A percentile compares a stretch with the other conserved stretches of the same genome.
Conservation (phyloP, 2,888 invertebrate genomes). For the Cyrtodaria siliqua region DNA sequence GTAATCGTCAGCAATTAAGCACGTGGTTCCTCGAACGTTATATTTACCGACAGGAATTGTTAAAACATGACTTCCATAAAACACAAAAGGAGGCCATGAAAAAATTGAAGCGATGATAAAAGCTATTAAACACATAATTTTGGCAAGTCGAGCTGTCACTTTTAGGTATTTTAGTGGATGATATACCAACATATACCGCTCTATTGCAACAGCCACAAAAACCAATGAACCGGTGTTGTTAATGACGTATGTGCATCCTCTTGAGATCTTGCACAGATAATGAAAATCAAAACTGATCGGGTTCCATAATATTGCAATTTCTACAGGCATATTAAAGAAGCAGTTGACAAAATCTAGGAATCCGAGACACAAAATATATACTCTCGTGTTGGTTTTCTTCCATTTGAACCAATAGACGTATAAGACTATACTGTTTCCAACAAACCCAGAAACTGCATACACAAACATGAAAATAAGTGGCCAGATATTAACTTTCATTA, state of each 20-base stretch:
- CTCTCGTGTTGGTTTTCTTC: slow-evolving; percentile 55
- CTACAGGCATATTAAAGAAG: slow-evolving; percentile 53
- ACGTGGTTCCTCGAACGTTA: slow-evolving; percentile 47
- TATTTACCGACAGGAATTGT: background rate
- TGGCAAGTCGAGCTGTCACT: slow-evolving; percentile 47
- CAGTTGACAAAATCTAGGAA: slow-evolving; percentile 53
- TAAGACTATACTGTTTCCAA: slow-evolving; percentile 53
- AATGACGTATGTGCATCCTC: slow-evolving; percentile 50
- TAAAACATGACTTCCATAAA: slow-evolving; percentile 52
- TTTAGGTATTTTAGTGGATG: slow-evolving; percentile 45
- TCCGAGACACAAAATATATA: slow-evolving; percentile 56
- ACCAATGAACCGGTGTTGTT: slow-evolving; percentile 58
- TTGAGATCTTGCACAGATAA: slow-evolving; percentile 55
- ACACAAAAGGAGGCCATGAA: slow-evolving; percentile 58
- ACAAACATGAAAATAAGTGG: slow-evolving; percentile 31
- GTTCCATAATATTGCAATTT: slow-evolving; percentile 41
- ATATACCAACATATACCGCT: slow-evolving; percentile 52
- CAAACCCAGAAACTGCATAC: slow-evolving; percentile 14
- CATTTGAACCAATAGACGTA: slow-evolving; percentile 54
- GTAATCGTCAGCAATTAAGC: slow-evolving; percentile 55
- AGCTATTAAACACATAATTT: slow-evolving; percentile 37
- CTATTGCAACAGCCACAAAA: slow-evolving; percentile 57
- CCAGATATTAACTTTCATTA: slow-evolving; percentile 37
- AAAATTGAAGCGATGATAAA: slow-evolving; percentile 38
- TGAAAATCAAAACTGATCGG: slow-evolving; percentile 45